A percentile compares a stretch with the other conserved stretches of the same genome.
phyloP scores from a whole-genome alignment of 2,797 vertebrate genomes.

The Gorsachius magnificus region DNA sequence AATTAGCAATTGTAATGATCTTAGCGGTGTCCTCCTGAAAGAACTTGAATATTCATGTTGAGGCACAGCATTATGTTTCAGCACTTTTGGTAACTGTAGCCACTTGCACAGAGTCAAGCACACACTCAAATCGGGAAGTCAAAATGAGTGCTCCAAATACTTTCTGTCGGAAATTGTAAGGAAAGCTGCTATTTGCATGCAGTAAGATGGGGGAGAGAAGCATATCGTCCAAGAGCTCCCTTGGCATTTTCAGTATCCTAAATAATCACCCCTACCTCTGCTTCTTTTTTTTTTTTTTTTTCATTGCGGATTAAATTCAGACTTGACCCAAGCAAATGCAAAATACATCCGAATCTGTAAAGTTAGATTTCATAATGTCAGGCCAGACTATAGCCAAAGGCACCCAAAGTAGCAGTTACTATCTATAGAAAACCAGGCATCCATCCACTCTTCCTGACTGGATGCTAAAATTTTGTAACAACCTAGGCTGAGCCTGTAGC shows the following conservation, averaged over 20 bases:
- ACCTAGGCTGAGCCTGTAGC: neutral
- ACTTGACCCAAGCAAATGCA: conserved; percentile 1
- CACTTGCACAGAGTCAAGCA: conserved; percentile 41
- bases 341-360: neutral
- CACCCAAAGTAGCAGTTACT: neutral
- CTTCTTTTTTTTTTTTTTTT: neutral
- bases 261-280: neutral
- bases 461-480: neutral
- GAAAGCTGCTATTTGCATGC: conserved; percentile 61
- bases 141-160: neutral
- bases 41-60: conserved; percentile 49
- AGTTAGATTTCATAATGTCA: neutral
- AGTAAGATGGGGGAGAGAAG: conserved; percentile 31
- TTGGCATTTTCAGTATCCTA: conserved; percentile 19
- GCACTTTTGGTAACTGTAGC: conserved; percentile 36
- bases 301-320: neutral
- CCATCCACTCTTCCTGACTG: neutral
- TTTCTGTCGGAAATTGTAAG: conserved; percentile 23
- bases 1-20: conserved; percentile 74
- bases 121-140: conserved; percentile 51
- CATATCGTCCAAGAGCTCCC: neutral
- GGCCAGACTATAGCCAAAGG: neutral
- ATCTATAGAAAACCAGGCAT: neutral
- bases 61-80: conserved; percentile 24
- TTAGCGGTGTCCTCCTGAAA: conserved; percentile 57